Evolutionary conservation across 2,888 invertebrate genomes (phyloP).

Genomic region (Nomada fabriciana): DNA sequence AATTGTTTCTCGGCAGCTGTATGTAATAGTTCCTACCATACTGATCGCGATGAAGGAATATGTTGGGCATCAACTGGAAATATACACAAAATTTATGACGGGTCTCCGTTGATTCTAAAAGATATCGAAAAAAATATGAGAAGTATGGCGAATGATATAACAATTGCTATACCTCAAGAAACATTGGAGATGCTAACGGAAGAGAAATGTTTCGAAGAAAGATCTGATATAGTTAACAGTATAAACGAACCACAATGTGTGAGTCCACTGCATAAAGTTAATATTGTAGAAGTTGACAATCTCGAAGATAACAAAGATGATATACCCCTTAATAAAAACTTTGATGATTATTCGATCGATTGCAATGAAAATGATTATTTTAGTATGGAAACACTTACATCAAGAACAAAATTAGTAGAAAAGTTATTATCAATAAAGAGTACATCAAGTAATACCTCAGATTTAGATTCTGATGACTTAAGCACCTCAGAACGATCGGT

Average conservation of each 20-base stretch:
- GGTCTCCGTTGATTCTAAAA: slow-evolving; percentile 23
- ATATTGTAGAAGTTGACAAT: not conserved
- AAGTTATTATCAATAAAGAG: slow-evolving; percentile 5
- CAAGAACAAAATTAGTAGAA: slow-evolving; percentile 13
- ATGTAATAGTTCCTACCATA: slow-evolving; percentile 30
- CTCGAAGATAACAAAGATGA: not conserved
- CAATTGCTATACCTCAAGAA: slow-evolving; percentile 35
- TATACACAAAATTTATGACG: slow-evolving; percentile 25
- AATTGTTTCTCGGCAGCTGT: slow-evolving; percentile 47
- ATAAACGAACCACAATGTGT: not conserved
- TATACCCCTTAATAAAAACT: not conserved
- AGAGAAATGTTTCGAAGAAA: not conserved
- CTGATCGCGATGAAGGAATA: slow-evolving; percentile 37
- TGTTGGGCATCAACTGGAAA: slow-evolving; percentile 60
- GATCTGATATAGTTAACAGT: not conserved
- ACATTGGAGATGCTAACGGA: slow-evolving; percentile 23
- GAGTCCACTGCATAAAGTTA: not conserved
- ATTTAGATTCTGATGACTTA: slow-evolving; percentile 61
- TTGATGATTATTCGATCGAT: not conserved
- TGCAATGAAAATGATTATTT: slow-evolving; percentile 8
- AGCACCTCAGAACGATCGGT: slow-evolving; percentile 20
- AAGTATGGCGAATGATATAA: not conserved
- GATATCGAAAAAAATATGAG: slow-evolving; percentile 2
- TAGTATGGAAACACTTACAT: not conserved
- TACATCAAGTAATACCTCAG: not conserved